Evolutionary conservation across 2,113 vertebrate species (phyloP), one percentile per base, ranked within the genome.

Genomic region (Tragelaphus buxtoni): DNA sequence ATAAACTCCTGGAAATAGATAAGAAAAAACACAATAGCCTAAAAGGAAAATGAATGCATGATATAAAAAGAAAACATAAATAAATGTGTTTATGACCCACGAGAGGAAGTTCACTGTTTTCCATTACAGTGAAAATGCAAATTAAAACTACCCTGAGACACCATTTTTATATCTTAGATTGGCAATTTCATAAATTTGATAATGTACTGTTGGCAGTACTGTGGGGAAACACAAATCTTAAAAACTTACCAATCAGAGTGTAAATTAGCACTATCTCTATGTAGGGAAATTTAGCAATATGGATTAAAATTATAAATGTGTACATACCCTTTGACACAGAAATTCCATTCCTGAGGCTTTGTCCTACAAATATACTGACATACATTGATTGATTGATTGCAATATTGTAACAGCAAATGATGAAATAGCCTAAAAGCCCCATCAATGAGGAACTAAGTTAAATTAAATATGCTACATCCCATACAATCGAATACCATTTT

Each of bases 181-280:
- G 55, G 53, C 45, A 94, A 63, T 13, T 91, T 82, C 45, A 76
- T 91, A 91, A 90, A 86, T 87, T 94, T 91, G 61, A 82, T 96
- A 61, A 63, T 81, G 30, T 5, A 55, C 35, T 91, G 4, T 91
- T 96, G 76, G 30, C 28, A 61, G 47, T 93, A 79, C 35, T 81
- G 35, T 24, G 45, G 22, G 58, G 16, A 60, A 94, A 72, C 35
- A 60, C 77, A 69, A 81, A 91, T 63, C 81, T 17, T 94, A 61
- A 94, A 96, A 89, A 81, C 16, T 65, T 65, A 69, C 49, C 65
- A n/a, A 3, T 74, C 16, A 22, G 32, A 84, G 55, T 72, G 45
- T 65, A 96, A 76, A 84, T 77, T 89, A 72, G 45, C n/a, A 45
- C 45, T 60, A 47, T 91, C n/a, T 45, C 20, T 72, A 35, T 60